Conservation (phyloP, 2,888 invertebrate genomes). For the Rhorus exstirpatorius region DNA sequence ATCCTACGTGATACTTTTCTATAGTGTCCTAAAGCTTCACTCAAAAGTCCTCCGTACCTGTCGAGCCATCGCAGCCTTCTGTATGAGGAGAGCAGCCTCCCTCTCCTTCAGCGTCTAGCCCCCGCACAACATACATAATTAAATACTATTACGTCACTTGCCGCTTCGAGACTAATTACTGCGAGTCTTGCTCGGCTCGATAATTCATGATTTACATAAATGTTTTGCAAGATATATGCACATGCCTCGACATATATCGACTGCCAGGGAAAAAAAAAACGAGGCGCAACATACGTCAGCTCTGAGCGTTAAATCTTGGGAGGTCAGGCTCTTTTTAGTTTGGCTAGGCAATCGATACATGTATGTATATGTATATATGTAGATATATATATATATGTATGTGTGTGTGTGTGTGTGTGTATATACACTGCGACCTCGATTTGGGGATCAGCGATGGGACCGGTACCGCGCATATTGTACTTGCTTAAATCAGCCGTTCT, state of each 20-base stretch:
- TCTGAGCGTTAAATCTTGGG: no score
- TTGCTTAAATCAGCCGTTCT: no score
- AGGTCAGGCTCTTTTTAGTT: no score
- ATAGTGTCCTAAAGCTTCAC: slow-evolving; percentile 83
- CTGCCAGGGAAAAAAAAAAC: neutral
- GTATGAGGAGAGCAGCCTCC: slow-evolving; percentile 96
- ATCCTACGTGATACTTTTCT: slow-evolving; percentile 78
- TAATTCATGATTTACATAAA: slow-evolving; percentile 32
- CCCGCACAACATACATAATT: slow-evolving; percentile 87
- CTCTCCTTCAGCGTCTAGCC: slow-evolving; percentile 92
- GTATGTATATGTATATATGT: no score
- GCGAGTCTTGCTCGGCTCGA: slow-evolving; percentile 43
- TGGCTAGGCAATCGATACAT: no score
- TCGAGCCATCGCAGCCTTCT: slow-evolving; percentile 97
- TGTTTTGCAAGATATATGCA: neutral
- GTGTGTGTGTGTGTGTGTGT: no score
- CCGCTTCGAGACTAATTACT: slow-evolving; percentile 56
- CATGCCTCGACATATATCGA: neutral
- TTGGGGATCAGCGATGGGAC: no score
- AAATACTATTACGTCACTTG: slow-evolving; percentile 72
- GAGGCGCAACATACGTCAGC: neutral
- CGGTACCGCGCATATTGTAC: no score
- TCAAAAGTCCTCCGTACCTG: slow-evolving; percentile 89
- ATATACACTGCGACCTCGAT: no score
- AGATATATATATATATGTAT: no score